Evolutionary conservation across 2,113 vertebrate species (phyloP).

Genomic region (Python bivittatus): DNA sequence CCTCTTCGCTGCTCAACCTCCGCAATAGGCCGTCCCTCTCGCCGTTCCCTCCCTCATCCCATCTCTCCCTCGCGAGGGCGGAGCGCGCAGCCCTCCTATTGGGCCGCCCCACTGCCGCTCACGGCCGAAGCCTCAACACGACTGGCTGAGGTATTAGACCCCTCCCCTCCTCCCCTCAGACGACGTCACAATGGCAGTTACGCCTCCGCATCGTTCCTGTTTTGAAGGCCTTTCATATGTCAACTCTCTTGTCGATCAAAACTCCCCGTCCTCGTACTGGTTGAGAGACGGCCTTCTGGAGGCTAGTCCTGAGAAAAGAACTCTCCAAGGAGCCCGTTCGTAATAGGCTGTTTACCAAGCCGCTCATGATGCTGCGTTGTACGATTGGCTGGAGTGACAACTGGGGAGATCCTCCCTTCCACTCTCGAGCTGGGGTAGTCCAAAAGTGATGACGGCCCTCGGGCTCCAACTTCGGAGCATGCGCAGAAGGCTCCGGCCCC

Average conservation of each 20-base stretch:
- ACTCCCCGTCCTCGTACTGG: background rate
- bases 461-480: background rate
- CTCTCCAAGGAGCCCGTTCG: no score
- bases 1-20: slow-evolving; percentile 15
- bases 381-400: background rate
- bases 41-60: background rate
- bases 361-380: background rate
- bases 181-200: background rate
- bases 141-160: background rate
- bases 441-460: background rate
- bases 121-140: rapidly evolving
- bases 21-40: background rate
- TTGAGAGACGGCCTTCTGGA: no score
- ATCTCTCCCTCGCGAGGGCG: background rate
- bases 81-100: background rate
- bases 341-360: background rate
- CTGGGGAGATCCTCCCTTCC: background rate
- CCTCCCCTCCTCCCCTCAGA: no score
- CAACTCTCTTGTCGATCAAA: background rate
- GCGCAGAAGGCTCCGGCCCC: background rate
- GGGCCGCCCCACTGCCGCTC: background rate
- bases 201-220: background rate
- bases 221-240: background rate
- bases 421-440: background rate
- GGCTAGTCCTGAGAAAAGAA: background rate